Base-by-base conservation (phyloP, 2,888 invertebrate species). In the Drosophila algonquin region DNA sequence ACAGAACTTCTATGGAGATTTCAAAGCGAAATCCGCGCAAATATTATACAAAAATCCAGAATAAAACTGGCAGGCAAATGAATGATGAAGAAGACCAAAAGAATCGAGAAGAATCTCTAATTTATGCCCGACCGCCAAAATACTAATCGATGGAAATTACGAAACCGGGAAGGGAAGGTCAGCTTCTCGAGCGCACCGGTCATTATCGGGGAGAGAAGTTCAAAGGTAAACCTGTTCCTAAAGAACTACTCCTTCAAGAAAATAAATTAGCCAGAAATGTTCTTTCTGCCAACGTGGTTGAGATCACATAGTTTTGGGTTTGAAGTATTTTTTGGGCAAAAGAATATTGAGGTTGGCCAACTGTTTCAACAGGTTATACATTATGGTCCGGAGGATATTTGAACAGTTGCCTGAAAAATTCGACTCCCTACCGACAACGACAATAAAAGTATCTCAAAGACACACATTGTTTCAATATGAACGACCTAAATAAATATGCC, bases 401-500 rank as follows among this genome's bases (percentile, higher is more conserved):
- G n/a, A 10, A 55, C 72, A 72, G 67, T 54, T 72, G 74, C 48
- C 32, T 21, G 12, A 48, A 47, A 9, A 35, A 52, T 52, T 52
- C 30, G 21, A 58, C 35, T 53, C 63, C 63, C 56, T 8, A 27
- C 35, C n/a, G 14, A 44, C 35, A 59, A 18, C 14, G 14, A 46
- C 47, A 59, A 24, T 52, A 57, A 48, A 16, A 12, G 14, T 47
- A 2, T 56, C 10, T 44, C 47, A 32, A 16, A 44, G 35, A 18
- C 48, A 63, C 74, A 68, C 60, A 63, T 67, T 79, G 77, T 89
- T 81, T 58, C 72, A 81, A 83, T 77, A 81, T 76, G 73, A 56
- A 64, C 73, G 74, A 74, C 85, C 85, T 67, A 77, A 87, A 85
- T 89, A 74, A 67, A 76, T 76, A 71, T n/a, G 63, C 16, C 40